Evolutionary conservation across 2,797 vertebrate species (phyloP), one percentile per base, ranked within the genome.

Genomic region (Peromyscus eremicus): DNA sequence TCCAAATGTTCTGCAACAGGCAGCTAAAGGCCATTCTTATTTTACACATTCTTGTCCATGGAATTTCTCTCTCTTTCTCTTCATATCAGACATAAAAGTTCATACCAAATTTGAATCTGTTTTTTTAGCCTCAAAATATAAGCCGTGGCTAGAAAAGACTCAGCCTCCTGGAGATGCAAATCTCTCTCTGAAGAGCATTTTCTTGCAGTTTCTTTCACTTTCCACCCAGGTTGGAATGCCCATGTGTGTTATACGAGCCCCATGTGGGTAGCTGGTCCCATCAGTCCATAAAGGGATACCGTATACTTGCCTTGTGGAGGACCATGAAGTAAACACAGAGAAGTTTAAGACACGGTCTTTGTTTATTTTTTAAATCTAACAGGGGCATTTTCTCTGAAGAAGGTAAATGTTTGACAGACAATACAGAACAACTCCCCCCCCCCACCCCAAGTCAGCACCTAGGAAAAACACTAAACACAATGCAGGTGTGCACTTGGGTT

Each of bases 331-430:
- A 75, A 94, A 70, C 55, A 55, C 12, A 68, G 4, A 75, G 40
- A 95, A 29, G 32, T 40, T 85, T 64, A 82, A 23, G n/a, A 46
- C 46, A 71, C 14, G 27, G 11, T 37, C 13, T 14, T 3, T 5
- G 21, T 23, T 43, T 57, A 57, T 13, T 85, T 68, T n/a, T 34
- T 34, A 46, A 79, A 92, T 70, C 75, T 87, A 93, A 6, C 80
- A 92, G 3, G 40, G 17, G 29, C 16, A 84, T 92, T 91, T 94
- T 94, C 70, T 91, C 92, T 89, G 52, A 34, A 97, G 11, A 94
- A 83, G 27, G 77, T 12, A 92, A 92, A 82, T 10, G 6, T 91
- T 95, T 95, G 73, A 92, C 49, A 94, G 95, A 92, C 66, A 96
- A 97, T n/a, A 94, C 2, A 81, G 49, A 46, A 96, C n/a, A 89